Evolutionary conservation across 2,888 invertebrate genomes (phyloP), one percentile per base, ranked within the genome.

Genomic region (Zonitis immaculata): DNA sequence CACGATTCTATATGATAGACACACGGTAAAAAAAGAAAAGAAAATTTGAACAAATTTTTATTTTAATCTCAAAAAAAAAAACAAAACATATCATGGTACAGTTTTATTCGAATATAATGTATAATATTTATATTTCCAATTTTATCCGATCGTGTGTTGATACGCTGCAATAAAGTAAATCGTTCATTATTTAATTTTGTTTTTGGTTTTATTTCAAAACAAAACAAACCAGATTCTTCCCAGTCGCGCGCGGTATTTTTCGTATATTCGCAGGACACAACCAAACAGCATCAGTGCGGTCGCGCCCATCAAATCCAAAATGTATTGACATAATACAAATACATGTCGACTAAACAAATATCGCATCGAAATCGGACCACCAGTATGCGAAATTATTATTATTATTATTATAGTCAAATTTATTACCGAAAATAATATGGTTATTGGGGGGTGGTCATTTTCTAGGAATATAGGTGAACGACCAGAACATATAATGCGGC

Each of bases 91-190:
- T 69, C 69, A 67, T 60, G 49, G 30, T 30, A 39, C 62, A 63
- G 61, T 55, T 43, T n/a, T n/a, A n/a, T n/a, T 55, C 56, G 50
- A 59, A 57, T n/a, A n/a, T 58, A 58, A 52, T 63, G 60, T 62
- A 22, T 5, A n/a, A 4, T 22, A 59, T 62, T 65, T 64, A 65
- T 68, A 66, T 64, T 63, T 64, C 62, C 65, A 64, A 63, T 67
- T 66, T n/a, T 61, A 64, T 56, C 64, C 60, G 65, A 64, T 72
- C 72, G 73, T 75, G 75, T 76, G 75, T 75, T 72, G 71, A 70
- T n/a, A n/a, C 68, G 70, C 71, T 75, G 75, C 76, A 76, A 76
- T 76, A 76, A 76, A 74, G 68, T 72, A 73, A 75, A 71, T 74
- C 73, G 73, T 74, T 75, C 73, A 74, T 75, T 76, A 74, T 72